Percentiles rank a stretch among this genome's conserved stretches.
phyloP scores from a whole-genome alignment of 2,113 vertebrate species.

The Falcunculus frontatus region DNA sequence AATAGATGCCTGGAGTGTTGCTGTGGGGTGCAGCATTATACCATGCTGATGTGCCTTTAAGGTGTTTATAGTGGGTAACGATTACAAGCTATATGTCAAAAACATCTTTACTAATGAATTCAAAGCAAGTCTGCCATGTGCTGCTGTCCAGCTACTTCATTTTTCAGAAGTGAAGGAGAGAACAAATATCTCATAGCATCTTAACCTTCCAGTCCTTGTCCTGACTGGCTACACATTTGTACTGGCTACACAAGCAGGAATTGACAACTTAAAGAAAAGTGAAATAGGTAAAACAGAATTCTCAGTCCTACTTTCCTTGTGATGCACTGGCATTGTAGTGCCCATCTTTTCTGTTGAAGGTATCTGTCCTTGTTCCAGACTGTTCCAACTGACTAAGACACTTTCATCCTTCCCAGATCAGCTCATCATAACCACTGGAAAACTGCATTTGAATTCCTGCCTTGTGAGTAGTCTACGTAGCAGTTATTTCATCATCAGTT shows the following conservation, averaged over 20 bases:
- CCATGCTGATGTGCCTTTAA: not conserved
- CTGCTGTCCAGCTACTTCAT: not conserved
- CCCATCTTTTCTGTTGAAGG: not conserved
- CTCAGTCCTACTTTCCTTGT: not conserved
- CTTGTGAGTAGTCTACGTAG: not conserved
- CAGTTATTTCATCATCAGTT: not conserved
- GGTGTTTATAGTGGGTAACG: not conserved
- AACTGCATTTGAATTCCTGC: not conserved
- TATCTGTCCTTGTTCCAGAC: not conserved
- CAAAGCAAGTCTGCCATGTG: not conserved
- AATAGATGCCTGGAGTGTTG: constrained; percentile 1
- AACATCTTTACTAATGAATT: not conserved
- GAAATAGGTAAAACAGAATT: not conserved
- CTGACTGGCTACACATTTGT: not conserved
- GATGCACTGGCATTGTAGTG: not conserved
- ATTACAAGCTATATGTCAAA: not conserved
- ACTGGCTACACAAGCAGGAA: not conserved
- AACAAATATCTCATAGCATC: not conserved
- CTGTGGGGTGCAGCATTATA: not conserved
- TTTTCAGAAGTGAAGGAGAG: not conserved
- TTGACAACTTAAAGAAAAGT: not conserved
- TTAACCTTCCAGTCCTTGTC: not conserved
- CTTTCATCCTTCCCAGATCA: not conserved
- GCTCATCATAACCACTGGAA: not conserved
- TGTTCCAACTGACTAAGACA: not conserved